Evolutionary conservation across 2,888 invertebrate genomes (phyloP).

Genomic region (Fragum whitleyi): DNA sequence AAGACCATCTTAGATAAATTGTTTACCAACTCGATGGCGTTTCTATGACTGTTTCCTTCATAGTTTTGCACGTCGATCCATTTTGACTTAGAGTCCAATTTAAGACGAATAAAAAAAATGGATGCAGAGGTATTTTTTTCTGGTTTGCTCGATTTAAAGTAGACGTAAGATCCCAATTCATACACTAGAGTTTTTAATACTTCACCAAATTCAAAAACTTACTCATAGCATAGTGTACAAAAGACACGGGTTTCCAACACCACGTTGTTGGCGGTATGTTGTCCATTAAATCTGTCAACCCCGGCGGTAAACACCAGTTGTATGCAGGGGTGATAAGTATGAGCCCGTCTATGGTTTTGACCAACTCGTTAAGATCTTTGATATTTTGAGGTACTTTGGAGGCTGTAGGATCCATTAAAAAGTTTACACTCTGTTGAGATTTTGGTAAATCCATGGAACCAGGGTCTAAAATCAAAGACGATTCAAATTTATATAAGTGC

Average conservation of each 20-base stretch:
- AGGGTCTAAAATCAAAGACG: conserved; percentile 24
- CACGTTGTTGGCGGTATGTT: conserved; percentile 35
- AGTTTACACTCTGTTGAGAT: conserved; percentile 41
- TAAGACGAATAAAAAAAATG: too few relatives aligned
- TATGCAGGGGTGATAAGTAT: conserved; percentile 44
- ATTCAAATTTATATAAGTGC: too few relatives aligned
- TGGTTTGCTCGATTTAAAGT: too few relatives aligned
- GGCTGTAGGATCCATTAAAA: conserved; percentile 25
- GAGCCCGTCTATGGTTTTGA: conserved; percentile 34
- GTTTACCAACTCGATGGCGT: too few relatives aligned
- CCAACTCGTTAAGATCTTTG: conserved; percentile 32
- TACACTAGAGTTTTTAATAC: too few relatives aligned
- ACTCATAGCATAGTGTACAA: conserved; percentile 46
- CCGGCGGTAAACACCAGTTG: conserved; percentile 46
- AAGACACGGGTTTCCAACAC: conserved; percentile 41
- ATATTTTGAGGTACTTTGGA: conserved; percentile 36
- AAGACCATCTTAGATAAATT: too few relatives aligned
- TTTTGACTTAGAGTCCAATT: too few relatives aligned
- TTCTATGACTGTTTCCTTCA: too few relatives aligned
- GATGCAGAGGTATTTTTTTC: too few relatives aligned
- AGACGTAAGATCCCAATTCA: too few relatives aligned
- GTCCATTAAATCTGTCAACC: conserved; percentile 36
- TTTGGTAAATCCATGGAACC: conserved; percentile 8
- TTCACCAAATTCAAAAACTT: too few relatives aligned
- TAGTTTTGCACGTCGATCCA: too few relatives aligned